These are phyloP conservation scores for Scaptomyza reducta DNA, from an alignment of 2,888 invertebrate species.

Conservation along the genomic window DNA sequence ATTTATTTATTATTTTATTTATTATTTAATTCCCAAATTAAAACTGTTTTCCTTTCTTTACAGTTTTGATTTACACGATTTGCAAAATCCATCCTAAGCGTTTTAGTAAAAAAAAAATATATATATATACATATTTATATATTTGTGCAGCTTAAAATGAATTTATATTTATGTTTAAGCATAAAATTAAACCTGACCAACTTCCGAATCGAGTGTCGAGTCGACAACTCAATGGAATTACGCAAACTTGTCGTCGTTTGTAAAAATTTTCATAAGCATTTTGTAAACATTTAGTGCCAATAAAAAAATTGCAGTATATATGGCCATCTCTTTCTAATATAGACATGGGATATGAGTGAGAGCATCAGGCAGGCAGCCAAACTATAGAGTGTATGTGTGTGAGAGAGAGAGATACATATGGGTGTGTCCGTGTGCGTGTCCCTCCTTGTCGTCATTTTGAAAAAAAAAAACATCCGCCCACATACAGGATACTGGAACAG, in stretches of 20 bases:
- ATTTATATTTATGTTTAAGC: too few species aligned
- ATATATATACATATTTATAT: too few species aligned
- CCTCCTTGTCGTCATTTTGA: slow-evolving; percentile 43
- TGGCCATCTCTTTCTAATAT: slow-evolving; percentile 40
- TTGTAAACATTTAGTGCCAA: slow-evolving; percentile 39
- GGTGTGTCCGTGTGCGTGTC: slow-evolving; percentile 52
- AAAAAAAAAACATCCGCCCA: slow-evolving; percentile 26
- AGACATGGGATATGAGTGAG: not conserved
- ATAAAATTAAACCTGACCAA: not conserved
- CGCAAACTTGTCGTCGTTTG: slow-evolving; percentile 15
- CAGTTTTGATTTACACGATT: too few species aligned
- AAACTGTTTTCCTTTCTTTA: too few species aligned
- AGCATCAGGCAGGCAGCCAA: not conserved
- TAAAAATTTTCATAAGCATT: slow-evolving; percentile 40
- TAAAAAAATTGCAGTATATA: slow-evolving; percentile 1
- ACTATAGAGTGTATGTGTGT: not conserved
- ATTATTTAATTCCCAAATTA: too few species aligned
- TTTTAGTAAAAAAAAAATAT: too few species aligned
- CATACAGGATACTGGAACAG: slow-evolving; percentile 11
- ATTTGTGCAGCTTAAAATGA: too few species aligned
- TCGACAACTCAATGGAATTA: slow-evolving; percentile 21
- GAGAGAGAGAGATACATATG: slow-evolving; percentile 9
- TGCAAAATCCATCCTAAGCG: too few species aligned
- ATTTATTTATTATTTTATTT: too few species aligned
- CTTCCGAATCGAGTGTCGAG: not conserved